Base-by-base conservation (phyloP, 2,113 vertebrate species). In the Piaya cayana region DNA sequence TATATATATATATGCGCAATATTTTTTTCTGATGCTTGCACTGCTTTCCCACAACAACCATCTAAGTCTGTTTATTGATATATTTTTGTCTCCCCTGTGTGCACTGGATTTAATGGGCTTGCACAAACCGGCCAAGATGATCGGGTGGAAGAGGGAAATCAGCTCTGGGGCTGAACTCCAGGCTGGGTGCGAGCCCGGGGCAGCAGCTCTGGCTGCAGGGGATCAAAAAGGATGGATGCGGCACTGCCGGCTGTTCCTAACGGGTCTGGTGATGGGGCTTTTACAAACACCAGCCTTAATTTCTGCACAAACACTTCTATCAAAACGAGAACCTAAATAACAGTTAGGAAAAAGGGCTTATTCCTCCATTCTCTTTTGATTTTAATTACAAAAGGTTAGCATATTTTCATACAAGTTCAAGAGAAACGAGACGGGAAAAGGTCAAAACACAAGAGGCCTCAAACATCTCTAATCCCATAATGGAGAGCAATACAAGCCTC, bases 351-450 rank as follows among this genome's bases (percentile, higher is more conserved):
- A 67, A 82, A 90, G 43, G 76, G 79, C 86, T 83, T 86, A 60
- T 68, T 88, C 53, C 58, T 79, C 58, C 43, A 8, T 81, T 84
- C 72, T 50, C 0, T 78, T 94, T 96, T 93, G 82, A 68, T 91
- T 94, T 93, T 97, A 96, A 96, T 97, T 96, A 95, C 86, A 49
- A 84, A 88, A 96, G 93, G 93, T 83, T 94, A 84, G 92, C 88
- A 56, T 96, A 95, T 95, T 95, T 92, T 49, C 75, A 22, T 93
- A 83, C 72, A 52, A 84, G 86, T 94, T 95, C 78, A 92, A 93
- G 93, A 88, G 94, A 88, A 96, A 93, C 1, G 39, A 94, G 90
- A 89, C 91, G 71, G 82, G 93, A 92, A 97, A 96, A 95, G 95
- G 96, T 97, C 91, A 97, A 70, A 79, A 91, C 94, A 93, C 95